phyloP scores from a whole-genome alignment of 1,140 invertebrate species.

The Lasioglossum baleicum region DNA sequence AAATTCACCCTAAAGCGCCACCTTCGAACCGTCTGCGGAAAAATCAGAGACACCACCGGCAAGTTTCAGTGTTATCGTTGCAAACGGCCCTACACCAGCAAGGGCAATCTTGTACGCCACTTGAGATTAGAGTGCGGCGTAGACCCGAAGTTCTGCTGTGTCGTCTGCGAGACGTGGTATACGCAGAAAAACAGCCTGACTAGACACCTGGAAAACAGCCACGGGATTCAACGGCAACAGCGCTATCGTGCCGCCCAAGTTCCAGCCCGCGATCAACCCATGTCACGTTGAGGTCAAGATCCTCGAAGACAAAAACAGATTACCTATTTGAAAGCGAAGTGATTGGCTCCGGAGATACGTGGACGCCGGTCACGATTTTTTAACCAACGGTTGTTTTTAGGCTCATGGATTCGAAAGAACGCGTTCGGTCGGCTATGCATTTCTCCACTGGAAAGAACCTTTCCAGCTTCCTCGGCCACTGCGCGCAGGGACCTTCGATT shows the following conservation, averaged over 20 bases:
- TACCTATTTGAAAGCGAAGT: neutral
- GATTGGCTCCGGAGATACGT: neutral
- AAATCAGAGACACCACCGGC: slow-evolving; percentile 36
- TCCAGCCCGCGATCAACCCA: neutral
- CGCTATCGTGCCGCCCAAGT: neutral
- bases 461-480: neutral
- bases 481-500: too few species aligned
- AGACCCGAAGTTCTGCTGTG: slow-evolving; percentile 72
- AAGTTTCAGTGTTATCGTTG: slow-evolving; percentile 54
- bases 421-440: too few species aligned
- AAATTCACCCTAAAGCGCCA: slow-evolving; percentile 57
- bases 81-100: slow-evolving; percentile 51
- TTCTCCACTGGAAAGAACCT: neutral
- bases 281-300: neutral
- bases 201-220: slow-evolving; percentile 53
- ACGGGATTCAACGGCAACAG: slow-evolving; percentile 21
- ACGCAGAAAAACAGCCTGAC: slow-evolving; percentile 60
- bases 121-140: slow-evolving; percentile 75
- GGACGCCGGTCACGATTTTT: neutral
- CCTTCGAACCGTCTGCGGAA: slow-evolving; percentile 50
- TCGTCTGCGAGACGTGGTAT: slow-evolving; percentile 69
- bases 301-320: neutral
- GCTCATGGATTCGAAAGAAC: neutral
- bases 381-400: neutral
- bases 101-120: slow-evolving; percentile 75